Base-by-base conservation (phyloP, 2,888 invertebrate genomes). In the Timema cristinae region DNA sequence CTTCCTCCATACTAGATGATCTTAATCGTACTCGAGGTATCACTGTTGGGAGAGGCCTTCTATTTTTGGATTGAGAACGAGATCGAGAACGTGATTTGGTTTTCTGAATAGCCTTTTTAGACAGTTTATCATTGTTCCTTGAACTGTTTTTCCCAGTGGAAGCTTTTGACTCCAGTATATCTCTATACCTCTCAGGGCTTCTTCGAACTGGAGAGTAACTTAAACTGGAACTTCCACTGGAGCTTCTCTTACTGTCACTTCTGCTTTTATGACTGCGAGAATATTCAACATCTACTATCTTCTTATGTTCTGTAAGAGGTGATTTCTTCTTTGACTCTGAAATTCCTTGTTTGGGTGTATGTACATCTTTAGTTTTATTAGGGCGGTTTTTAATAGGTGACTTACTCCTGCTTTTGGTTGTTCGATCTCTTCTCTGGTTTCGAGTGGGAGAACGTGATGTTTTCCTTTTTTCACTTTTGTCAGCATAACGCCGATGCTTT, bases 171-270 rank as follows among this genome's bases (percentile, higher is more conserved):
- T 88, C 87, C 52, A 89, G 82, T 61, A 89, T 87, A 74, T 90
- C 90, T 49, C 84, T 85, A 79, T 91, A 90, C 0, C 90, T 85
- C 77, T 90, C 90, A 0, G 91, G 90, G 81, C 89, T 87, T 15
- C 88, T 85, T 4, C 88, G 84, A 0, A 90, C 88, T 0, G 91
- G 91, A 0, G 91, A 91, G 77, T 90, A 90, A 77, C 90, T 90
- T 68, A 90, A 81, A 75, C 86, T 87, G n/a, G 80, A 81, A 71
- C 71, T 68, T 0, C 15, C 59, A 49, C 67, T 70, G 15, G 51
- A 54, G 47, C 71, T 72, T 11, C 54, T 68, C 16, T 71, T 67
- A 48, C 68, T 67, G 7, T 61, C 54, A 50, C 66, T 67, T 15
- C 69, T 70, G 11, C 70, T 68, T 49, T 61, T 71, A 51, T 67